These are phyloP conservation scores for Drosophila mercatorum DNA, from an alignment of 2,888 invertebrate genomes.

Conservation along the genomic window DNA sequence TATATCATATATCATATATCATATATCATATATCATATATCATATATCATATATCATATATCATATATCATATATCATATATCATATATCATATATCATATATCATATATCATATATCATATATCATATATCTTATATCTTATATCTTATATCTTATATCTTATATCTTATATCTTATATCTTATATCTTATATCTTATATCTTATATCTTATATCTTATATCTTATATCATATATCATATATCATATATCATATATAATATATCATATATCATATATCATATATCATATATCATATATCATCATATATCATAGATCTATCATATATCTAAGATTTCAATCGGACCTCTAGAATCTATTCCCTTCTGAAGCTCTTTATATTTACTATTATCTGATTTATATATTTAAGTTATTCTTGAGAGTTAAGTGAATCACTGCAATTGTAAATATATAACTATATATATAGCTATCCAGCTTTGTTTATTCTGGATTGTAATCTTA, in stretches of 20 bases:
- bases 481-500: slow-evolving; percentile 6
- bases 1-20: background rate
- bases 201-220: too few species aligned
- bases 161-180: background rate
- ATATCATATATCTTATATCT: too few species aligned
- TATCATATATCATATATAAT: background rate
- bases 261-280: background rate
- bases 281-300: background rate
- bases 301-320: too few species aligned
- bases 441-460: background rate
- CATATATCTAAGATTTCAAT: background rate
- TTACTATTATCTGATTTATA: too few species aligned
- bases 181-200: background rate
- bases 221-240: background rate
- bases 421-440: background rate
- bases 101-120: background rate
- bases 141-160: background rate
- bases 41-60: too few species aligned
- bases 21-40: too few species aligned
- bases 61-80: background rate
- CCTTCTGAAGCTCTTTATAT: too few species aligned
- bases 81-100: background rate
- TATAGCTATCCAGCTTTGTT: background rate
- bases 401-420: too few species aligned
- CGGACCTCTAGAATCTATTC: background rate